Base-by-base conservation (phyloP, 2,113 vertebrate genomes). In the Lasiurus cinereus region DNA sequence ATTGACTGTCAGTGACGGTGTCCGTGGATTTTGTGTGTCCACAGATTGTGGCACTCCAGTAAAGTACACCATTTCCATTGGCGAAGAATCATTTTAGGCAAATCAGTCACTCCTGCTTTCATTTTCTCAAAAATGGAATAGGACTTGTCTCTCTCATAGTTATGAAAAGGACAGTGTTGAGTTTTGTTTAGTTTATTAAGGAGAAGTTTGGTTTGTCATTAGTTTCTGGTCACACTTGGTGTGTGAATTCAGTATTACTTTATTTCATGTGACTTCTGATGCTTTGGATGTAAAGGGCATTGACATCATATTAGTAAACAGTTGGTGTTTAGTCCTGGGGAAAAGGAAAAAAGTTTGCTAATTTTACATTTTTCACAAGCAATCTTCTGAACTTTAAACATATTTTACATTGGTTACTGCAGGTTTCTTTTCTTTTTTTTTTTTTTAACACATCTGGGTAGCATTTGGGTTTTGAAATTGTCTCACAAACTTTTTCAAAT, bases 391-490 rank as follows among this genome's bases (percentile, higher is more conserved):
- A 73, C n/a, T 93, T 96, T 54, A 83, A 73, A 52, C 86, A 56
- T 91, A 54, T 39, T 66, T 90, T 90, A 70, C 27, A 39, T 96
- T 92, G 80, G 76, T 91, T 87, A 56, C 12, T 77, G 21, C 3
- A 33, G 56, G 22, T 5, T 1, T 21, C 29, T 52, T 54, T 27
- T n/a, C 13, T 15, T 52, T 52, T 52, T 70, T 66, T 33, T 31
- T 14, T 46, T 48, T 46, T 70, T 70, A 24, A 88, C 82, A 3
- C 0, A 83, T 95, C 21, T 96, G 96, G 94, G 2, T n/a, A 84
- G 46, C 33, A 88, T 86, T 88, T 95, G n/a, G 66, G 70, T 94
- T 94, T 95, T 97, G 56, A 80, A 94, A 95, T 0, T 59, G 50
- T 92, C 1, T 3, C n/a, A 59, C n/a, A 79, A 62, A 86, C 27